A percentile compares a stretch with the other conserved stretches of the same genome.
Conservation (phyloP, 2,888 invertebrate species). For the Agonopterix arenella region DNA sequence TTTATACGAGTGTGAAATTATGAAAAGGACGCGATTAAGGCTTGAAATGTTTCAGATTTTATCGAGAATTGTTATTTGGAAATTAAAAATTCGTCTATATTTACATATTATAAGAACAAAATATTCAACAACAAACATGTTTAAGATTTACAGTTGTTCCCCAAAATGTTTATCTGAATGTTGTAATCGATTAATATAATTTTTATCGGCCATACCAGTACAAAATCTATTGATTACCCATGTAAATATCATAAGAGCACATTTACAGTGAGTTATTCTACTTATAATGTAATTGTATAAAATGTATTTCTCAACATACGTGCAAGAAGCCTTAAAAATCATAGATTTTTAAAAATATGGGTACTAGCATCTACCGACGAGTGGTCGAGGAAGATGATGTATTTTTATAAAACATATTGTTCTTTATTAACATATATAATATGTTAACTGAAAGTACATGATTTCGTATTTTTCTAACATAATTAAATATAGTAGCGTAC, state of each 20-base stretch:
- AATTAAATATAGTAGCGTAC: slow-evolving; percentile 59
- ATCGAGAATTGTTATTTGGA: slow-evolving; percentile 53
- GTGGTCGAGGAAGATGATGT: slow-evolving; percentile 62
- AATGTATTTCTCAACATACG: slow-evolving; percentile 66
- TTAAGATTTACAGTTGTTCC: slow-evolving; percentile 48
- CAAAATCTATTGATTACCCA: slow-evolving; percentile 45
- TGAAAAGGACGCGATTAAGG: slow-evolving; percentile 18
- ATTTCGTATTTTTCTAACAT: slow-evolving; percentile 75
- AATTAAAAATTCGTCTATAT: slow-evolving; percentile 36
- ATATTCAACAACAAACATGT: slow-evolving; percentile 21
- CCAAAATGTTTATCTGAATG: slow-evolving; percentile 50
- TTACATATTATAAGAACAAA: slow-evolving; percentile 30
- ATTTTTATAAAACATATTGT: slow-evolving; percentile 75
- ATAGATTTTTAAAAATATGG: slow-evolving; percentile 71
- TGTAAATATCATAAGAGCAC: slow-evolving; percentile 63
- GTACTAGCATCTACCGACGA: slow-evolving; percentile 67
- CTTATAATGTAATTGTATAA: slow-evolving; percentile 44
- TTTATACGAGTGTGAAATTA: slow-evolving; percentile 17
- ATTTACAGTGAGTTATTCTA: slow-evolving; percentile 63
- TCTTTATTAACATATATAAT: slow-evolving; percentile 75
- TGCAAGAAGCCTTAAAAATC: slow-evolving; percentile 75
- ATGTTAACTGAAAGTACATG: slow-evolving; percentile 75
- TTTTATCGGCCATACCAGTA: slow-evolving; percentile 70
- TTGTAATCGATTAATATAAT: slow-evolving; percentile 47
- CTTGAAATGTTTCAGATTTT: slow-evolving; percentile 48